A percentile compares a stretch with the other conserved stretches of the same genome.
These are phyloP conservation scores for Nipponacmea schrenckii DNA, from an alignment of 2,888 invertebrate species.

Conservation along the genomic window DNA sequence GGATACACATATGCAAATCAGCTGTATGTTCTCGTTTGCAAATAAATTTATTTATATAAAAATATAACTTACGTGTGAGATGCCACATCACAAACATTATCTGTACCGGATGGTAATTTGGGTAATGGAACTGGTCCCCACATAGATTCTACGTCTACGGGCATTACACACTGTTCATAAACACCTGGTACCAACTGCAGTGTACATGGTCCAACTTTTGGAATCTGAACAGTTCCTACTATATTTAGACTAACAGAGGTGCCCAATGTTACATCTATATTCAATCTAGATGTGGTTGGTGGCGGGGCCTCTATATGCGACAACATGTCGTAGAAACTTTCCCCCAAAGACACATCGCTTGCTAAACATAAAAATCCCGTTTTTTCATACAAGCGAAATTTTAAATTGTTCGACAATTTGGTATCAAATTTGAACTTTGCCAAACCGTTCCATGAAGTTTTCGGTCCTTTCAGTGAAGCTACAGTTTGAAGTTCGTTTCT, in stretches of 20 bases:
- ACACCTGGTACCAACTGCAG: slow-evolving; percentile 44
- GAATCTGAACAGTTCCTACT: slow-evolving; percentile 46
- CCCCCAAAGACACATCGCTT: slow-evolving; percentile 24
- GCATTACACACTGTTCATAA: slow-evolving; percentile 65
- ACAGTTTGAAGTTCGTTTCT: slow-evolving; percentile 18
- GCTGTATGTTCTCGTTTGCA: no score
- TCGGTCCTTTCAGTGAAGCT: slow-evolving; percentile 42
- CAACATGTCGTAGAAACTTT: slow-evolving; percentile 24
- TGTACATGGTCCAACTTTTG: slow-evolving; percentile 49
- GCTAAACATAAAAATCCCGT: slow-evolving; percentile 65
- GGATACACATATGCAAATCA: no score
- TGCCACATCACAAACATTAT: slow-evolving; percentile 63
- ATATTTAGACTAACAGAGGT: slow-evolving; percentile 34
- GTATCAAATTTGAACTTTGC: slow-evolving; percentile 63
- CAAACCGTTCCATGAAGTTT: slow-evolving; percentile 50
- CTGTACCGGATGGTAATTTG: slow-evolving; percentile 53
- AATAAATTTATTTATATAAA: no score
- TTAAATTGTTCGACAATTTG: slow-evolving; percentile 60
- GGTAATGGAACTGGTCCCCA: slow-evolving; percentile 66
- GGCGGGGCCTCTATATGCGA: slow-evolving; percentile 13
- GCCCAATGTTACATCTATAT: slow-evolving; percentile 11
- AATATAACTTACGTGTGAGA: slow-evolving; percentile 57
- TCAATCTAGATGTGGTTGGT: not conserved
- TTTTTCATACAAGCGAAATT: slow-evolving; percentile 55
- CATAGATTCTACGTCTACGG: slow-evolving; percentile 62